Conservation (phyloP, 2,888 invertebrate genomes). For the Pristionchus arcanus region DNA sequence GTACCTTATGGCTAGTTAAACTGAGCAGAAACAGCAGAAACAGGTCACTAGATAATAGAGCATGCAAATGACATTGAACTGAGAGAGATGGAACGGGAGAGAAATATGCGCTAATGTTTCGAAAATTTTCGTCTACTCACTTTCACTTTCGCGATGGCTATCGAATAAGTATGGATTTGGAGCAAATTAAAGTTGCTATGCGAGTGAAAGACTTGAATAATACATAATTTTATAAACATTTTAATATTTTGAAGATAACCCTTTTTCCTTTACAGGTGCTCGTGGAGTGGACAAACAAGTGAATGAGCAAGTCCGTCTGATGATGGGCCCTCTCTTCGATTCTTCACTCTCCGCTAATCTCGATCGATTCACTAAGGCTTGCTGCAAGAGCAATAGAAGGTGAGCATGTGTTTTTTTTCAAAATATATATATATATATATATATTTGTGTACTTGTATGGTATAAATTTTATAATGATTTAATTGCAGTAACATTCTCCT, state of each 20-base stretch:
- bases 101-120: neutral
- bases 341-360: conserved; percentile 90
- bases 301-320: conserved; percentile 81
- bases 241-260: neutral
- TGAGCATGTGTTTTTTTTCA: too few relatives aligned
- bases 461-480: conserved; percentile 64
- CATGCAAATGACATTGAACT: neutral
- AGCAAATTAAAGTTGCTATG: neutral
- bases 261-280: conserved; percentile 58
- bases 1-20: neutral
- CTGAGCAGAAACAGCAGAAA: neutral
- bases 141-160: too few relatives aligned
- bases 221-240: neutral
- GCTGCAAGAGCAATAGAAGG: conserved; percentile 81
- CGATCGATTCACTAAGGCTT: conserved; percentile 89
- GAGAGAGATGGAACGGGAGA: neutral
- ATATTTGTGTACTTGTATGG: too few relatives aligned
- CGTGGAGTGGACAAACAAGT: conserved; percentile 77
- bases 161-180: too few relatives aligned
- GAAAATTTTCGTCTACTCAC: neutral
- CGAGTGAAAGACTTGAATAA: neutral
- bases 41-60: neutral
- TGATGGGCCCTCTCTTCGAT: conserved; percentile 93
- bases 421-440: too few relatives aligned
- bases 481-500: conserved; percentile 91